Percentiles rank a stretch among this genome's conserved stretches.
phyloP scores from a whole-genome alignment of 2,888 invertebrate genomes.

The Plebejus melissa region DNA sequence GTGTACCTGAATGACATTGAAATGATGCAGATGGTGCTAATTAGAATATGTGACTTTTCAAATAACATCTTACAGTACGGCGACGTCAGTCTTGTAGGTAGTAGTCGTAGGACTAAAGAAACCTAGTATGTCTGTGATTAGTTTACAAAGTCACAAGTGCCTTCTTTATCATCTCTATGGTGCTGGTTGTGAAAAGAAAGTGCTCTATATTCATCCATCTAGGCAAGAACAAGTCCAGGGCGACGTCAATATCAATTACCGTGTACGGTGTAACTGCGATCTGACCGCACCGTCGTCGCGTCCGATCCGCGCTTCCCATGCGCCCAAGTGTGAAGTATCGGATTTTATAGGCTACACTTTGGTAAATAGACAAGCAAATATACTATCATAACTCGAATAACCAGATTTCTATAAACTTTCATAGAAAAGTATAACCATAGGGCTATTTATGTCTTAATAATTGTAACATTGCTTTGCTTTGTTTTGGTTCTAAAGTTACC shows the following conservation, averaged over 20 bases:
- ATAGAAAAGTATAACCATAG: background rate
- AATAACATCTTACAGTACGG: too few species aligned
- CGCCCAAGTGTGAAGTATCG: conserved; percentile 23
- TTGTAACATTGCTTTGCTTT: too few species aligned
- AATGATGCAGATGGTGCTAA: too few species aligned
- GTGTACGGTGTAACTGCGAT: background rate
- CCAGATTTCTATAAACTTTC: background rate
- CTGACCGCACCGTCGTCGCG: conserved; percentile 15
- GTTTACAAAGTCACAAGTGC: too few species aligned
- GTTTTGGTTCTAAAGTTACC: background rate
- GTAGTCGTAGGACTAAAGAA: too few species aligned
- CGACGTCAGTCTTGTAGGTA: too few species aligned
- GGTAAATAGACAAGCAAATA: background rate
- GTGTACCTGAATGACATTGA: too few species aligned
- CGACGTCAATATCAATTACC: conserved; percentile 24
- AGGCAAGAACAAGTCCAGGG: background rate
- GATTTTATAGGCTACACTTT: background rate
- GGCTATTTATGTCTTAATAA: background rate
- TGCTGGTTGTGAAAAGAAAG: background rate
- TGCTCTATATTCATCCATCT: background rate
- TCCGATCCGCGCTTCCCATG: conserved; percentile 13
- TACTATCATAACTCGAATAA: background rate
- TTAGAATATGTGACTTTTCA: too few species aligned
- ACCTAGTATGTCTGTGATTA: too few species aligned
- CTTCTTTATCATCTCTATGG: too few species aligned